Conservation (phyloP, 64 coral and sea anemone species). For the Catalaphyllia jardinei region DNA sequence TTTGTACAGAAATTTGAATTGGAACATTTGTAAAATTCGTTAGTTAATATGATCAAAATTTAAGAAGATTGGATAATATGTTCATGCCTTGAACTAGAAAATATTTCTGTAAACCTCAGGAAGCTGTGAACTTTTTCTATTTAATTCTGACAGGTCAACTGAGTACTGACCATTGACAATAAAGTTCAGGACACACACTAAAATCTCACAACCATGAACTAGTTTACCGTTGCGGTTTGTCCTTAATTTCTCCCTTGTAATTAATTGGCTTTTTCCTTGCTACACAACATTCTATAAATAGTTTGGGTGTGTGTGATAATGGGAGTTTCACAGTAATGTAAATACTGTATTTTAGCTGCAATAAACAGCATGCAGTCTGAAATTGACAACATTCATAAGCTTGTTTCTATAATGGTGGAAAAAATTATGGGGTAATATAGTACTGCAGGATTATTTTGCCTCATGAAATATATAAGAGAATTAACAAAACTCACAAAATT, state of each 20-base stretch:
- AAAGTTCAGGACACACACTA: too few species aligned
- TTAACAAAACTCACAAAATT: too few species aligned
- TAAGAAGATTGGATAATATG: neutral
- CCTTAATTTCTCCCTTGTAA: neutral
- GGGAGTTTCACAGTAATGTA: slow-evolving; percentile 13
- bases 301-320: neutral
- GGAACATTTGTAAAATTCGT: neutral
- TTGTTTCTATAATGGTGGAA: slow-evolving; percentile 5
- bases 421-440: neutral
- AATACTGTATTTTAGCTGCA: slow-evolving; percentile 20
- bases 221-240: neutral
- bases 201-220: neutral
- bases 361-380: slow-evolving; percentile 21
- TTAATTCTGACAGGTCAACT: neutral
- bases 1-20: neutral
- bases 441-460: too few species aligned
- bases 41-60: too few species aligned
- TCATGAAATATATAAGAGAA: too few species aligned
- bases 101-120: neutral
- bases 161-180: too few species aligned
- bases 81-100: neutral
- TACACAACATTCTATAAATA: slow-evolving; percentile 5
- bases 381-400: neutral
- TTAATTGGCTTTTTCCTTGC: slow-evolving; percentile 25
- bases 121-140: neutral